Evolutionary conservation across 2,888 invertebrate species (phyloP), one percentile per base, ranked within the genome.

Genomic region (Chalcis sispes): DNA sequence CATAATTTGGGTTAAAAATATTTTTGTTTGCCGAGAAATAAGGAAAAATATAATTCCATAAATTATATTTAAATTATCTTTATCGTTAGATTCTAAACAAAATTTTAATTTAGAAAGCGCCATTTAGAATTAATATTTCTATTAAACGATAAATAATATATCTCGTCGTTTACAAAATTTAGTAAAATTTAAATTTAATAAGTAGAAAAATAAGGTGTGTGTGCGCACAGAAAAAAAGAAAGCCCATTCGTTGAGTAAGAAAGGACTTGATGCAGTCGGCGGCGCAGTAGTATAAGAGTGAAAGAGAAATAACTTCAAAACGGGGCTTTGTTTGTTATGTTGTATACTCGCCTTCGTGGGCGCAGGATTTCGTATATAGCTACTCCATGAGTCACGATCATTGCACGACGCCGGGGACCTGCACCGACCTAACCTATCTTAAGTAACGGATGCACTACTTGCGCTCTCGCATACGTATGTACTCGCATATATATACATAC

Each of bases 271-370:
- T n/a, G n/a, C n/a, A n/a, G 10, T 23, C 7, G 2, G 29, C 15
- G 25, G 52, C 40, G 36, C 25, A 48, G 58, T n/a, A 18, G 5
- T 42, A 48, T 42, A 23, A 71, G 62, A 54, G 67, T 54, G 71
- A 71, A 62, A 23, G 54, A 71, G 71, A 71, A 71, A 71, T 71
- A 54, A 62, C 62, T n/a, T n/a, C n/a, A n/a, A 54, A 62, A 27
- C 50, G 23, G 54, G 61, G 40, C 62, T 71, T 62, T 61, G 61
- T 70, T 59, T 70, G 71, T 71, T 71, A 62, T 71, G 52, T 71
- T 62, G n/a, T n/a, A 69, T 59, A 71, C 29, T 71, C 62, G 46
- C 71, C 62, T 62, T 62, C n/a, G n/a, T n/a, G n/a, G n/a, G n/a
- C n/a, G n/a, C 71, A 71, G 62, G 71, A 62, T 71, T 62, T 71